Percentiles rank a stretch among this genome's conserved stretches.
These are phyloP conservation scores for Selenia dentaria DNA, from an alignment of 2,888 invertebrate species.

Conservation along the genomic window DNA sequence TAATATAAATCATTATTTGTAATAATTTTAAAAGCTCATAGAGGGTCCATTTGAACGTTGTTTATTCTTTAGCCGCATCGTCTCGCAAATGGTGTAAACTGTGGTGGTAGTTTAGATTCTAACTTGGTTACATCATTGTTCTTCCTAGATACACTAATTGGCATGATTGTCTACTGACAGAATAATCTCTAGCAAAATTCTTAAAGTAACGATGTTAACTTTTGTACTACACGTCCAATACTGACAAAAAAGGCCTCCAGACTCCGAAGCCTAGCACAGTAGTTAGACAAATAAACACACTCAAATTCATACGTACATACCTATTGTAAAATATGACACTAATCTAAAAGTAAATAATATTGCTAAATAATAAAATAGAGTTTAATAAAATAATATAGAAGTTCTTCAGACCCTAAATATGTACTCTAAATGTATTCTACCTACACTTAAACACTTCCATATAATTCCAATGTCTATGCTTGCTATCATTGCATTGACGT, in stretches of 20 bases:
- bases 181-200: constrained; percentile 14
- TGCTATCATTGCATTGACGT: no score
- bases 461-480: constrained; percentile 1
- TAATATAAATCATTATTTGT: no score
- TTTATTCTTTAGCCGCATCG: constrained; percentile 8
- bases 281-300: constrained; percentile 12
- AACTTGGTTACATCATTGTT: constrained; percentile 31
- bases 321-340: constrained; percentile 7
- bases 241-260: constrained; percentile 10
- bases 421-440: constrained; percentile 3
- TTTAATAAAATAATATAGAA: constrained; percentile 8
- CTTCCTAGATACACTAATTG: constrained; percentile 28
- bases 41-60: no score
- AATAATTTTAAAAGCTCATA: no score
- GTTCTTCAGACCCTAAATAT: constrained; percentile 12
- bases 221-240: constrained; percentile 3
- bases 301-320: constrained; percentile 7
- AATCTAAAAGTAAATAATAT: neutral
- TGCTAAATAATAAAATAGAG: no score
- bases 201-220: constrained; percentile 19
- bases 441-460: constrained; percentile 17
- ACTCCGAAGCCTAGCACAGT: constrained; percentile 11
- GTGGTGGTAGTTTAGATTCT: constrained; percentile 11
- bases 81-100: neutral
- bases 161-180: constrained; percentile 23